Evolutionary conservation across 1,140 invertebrate species (phyloP).

Genomic region (Phortica variegata): DNA sequence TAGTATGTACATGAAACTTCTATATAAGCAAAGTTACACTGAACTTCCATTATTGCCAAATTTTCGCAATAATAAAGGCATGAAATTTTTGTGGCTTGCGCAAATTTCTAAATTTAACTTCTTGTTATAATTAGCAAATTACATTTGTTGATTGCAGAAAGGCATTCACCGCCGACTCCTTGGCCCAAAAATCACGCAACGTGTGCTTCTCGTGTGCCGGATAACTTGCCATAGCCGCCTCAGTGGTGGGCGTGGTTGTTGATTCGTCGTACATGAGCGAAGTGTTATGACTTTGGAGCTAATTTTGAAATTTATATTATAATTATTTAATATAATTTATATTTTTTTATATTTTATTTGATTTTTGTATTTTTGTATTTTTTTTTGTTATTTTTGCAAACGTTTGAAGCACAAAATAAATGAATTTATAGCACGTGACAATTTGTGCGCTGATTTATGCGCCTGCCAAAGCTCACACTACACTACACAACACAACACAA

Average conservation of each 20-base stretch:
- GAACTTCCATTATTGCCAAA: no score
- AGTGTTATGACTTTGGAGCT: no score
- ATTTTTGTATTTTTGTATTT: conserved; percentile 15
- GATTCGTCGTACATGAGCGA: conserved; percentile 52
- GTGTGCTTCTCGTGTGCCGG: conserved; percentile 33
- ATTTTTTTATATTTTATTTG: neutral
- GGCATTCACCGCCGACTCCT: conserved; percentile 49
- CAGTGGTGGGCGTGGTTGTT: conserved; percentile 34
- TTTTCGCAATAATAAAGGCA: no score
- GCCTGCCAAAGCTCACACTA: conserved; percentile 17
- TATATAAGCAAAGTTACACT: no score
- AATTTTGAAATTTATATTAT: neutral
- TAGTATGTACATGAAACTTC: no score
- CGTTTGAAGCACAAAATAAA: conserved; percentile 26
- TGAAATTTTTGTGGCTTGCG: no score
- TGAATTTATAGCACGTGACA: conserved; percentile 50
- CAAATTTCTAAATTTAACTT: no score
- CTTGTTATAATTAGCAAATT: no score
- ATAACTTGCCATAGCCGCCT: no score
- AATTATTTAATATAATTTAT: conserved; percentile 12
- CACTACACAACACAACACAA: no score
- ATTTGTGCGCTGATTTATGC: conserved; percentile 29
- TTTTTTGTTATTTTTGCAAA: conserved; percentile 19
- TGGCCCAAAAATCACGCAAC: conserved; percentile 50
- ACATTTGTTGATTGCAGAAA: conserved; percentile 45